A percentile compares a stretch with the other conserved stretches of the same genome.
phyloP scores from a whole-genome alignment of 2,797 vertebrate species.

The Pogoniulus pusillus region DNA sequence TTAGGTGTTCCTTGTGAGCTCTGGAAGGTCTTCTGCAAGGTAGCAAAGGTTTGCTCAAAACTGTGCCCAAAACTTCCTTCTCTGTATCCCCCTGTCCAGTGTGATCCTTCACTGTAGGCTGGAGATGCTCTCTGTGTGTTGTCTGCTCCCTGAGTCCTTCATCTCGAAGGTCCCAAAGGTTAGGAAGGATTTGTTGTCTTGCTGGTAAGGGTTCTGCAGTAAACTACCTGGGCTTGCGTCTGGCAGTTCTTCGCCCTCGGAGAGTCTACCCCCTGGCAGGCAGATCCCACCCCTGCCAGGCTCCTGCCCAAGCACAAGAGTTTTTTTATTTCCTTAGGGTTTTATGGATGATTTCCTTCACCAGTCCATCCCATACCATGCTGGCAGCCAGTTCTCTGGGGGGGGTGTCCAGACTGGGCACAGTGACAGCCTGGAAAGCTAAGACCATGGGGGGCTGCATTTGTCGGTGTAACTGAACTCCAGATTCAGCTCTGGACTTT shows the following conservation, averaged over 20 bases:
- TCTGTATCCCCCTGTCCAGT: not conserved
- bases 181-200: not conserved
- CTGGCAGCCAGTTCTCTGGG: not conserved
- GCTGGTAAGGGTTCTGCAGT: not conserved
- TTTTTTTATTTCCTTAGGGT: not conserved
- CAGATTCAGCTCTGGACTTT: not conserved
- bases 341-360: not conserved
- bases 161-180: not conserved
- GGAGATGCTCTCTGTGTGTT: not conserved
- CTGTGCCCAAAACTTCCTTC: not conserved
- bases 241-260: not conserved
- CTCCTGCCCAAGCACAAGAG: not conserved
- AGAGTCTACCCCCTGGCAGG: not conserved
- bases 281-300: not conserved
- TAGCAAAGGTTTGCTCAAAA: not conserved
- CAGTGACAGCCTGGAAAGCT: not conserved
- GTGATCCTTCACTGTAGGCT: not conserved
- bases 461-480: not conserved
- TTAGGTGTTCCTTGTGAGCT: not conserved
- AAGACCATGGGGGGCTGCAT: not conserved
- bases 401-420: not conserved
- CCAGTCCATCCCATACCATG: not conserved
- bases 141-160: not conserved
- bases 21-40: not conserved
- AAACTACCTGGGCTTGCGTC: not conserved